A percentile compares a stretch with the other conserved stretches of the same genome.
Evolutionary conservation across 92 coral and sea anemone genomes (phyloP).

Genomic region (Meandrina meandrites): DNA sequence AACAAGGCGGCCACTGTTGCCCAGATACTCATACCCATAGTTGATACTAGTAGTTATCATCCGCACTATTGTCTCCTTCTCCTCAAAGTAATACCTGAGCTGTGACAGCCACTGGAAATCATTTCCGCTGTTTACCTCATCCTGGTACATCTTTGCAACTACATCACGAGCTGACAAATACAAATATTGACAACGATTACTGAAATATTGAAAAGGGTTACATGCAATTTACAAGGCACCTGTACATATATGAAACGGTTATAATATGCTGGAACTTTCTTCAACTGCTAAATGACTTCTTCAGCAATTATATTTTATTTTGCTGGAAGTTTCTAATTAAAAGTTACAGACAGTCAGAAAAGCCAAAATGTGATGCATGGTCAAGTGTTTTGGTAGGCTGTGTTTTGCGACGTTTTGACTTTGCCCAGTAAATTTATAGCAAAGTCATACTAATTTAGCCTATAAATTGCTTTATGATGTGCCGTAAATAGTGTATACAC

Average conservation of each 20-base stretch:
- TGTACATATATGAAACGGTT: not conserved
- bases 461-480: too few species aligned
- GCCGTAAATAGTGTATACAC: too few species aligned
- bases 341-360: too few species aligned
- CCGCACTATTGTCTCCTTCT: constrained; percentile 83
- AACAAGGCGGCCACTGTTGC: constrained; percentile 93
- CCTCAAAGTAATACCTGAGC: constrained; percentile 95
- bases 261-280: not conserved
- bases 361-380: too few species aligned
- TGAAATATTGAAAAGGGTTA: not conserved
- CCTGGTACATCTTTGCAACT: constrained; percentile 88
- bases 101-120: constrained; percentile 98
- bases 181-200: too few species aligned
- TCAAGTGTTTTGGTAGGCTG: too few species aligned
- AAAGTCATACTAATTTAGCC: too few species aligned
- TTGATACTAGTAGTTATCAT: constrained; percentile 94
- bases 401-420: too few species aligned
- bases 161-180: constrained; percentile 88
- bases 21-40: constrained; percentile 98
- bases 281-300: too few species aligned
- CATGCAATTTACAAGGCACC: not conserved
- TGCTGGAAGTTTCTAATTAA: too few species aligned
- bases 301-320: too few species aligned
- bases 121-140: constrained; percentile 74
- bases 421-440: too few species aligned